phyloP scores from a whole-genome alignment of 2,797 vertebrate genomes.

The Hyperoplus lanceolatus region DNA sequence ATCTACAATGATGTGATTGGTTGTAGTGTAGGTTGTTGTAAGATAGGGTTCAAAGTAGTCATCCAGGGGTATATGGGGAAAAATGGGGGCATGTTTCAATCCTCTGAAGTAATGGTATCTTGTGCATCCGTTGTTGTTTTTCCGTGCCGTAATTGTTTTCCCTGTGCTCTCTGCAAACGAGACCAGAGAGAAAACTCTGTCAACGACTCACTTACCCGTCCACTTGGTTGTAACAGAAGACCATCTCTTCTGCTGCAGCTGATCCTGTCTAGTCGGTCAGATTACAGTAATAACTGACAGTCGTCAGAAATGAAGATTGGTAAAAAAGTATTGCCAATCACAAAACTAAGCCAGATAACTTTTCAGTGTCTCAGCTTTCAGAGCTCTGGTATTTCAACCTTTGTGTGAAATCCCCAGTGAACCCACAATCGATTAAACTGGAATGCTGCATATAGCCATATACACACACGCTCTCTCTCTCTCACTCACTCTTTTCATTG shows the following conservation, averaged over 20 bases:
- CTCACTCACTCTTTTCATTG: not conserved
- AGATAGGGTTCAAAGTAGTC: no score
- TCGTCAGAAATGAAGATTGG: conserved; percentile 23
- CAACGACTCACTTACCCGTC: not conserved
- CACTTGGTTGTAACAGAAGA: conserved; percentile 15
- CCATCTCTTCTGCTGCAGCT: not conserved
- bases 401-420: conserved; percentile 28
- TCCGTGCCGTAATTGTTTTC: conserved; percentile 56
- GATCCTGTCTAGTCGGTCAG: conserved; percentile 10
- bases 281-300: conserved; percentile 25
- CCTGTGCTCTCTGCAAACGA: conserved; percentile 20
- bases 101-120: conserved; percentile 41
- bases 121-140: conserved; percentile 9
- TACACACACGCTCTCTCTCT: not conserved
- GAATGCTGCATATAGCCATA: conserved; percentile 26
- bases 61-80: no score
- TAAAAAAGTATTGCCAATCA: conserved; percentile 19
- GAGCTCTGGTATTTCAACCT: conserved; percentile 12
- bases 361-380: conserved; percentile 36
- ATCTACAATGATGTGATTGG: no score
- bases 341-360: conserved; percentile 9
- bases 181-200: conserved; percentile 21
- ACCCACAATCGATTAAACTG: conserved; percentile 41
- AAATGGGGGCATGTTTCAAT: conserved; percentile 49
- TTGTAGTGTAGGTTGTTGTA: no score